Conservation (phyloP, 2,113 vertebrate species). For the Onychorhynchus coronatus region DNA sequence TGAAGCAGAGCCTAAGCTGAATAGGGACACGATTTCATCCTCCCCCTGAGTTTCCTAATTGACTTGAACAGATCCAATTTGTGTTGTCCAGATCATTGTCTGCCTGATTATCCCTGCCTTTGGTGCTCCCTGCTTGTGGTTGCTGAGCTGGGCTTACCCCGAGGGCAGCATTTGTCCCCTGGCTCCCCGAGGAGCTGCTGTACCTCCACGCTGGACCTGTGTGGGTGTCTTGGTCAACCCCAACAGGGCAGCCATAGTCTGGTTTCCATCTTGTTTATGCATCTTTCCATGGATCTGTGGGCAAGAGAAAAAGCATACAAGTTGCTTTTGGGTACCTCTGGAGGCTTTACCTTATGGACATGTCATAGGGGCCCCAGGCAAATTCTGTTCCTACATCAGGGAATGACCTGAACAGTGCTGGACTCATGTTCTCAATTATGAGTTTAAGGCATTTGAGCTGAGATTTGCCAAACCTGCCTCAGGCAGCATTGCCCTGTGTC, state of each 20-base stretch:
- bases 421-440: accelerated
- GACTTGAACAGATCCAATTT: neutral
- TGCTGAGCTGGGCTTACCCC: neutral
- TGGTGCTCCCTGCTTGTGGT: neutral
- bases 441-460: neutral
- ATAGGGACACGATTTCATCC: neutral
- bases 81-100: neutral
- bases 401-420: neutral
- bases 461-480: neutral
- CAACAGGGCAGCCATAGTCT: neutral
- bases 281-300: neutral
- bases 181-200: neutral
- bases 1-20: neutral
- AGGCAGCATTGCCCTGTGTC: neutral
- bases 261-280: neutral
- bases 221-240: neutral
- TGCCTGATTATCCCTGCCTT: neutral
- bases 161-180: neutral
- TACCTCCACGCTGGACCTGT: no score
- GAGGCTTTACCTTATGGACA: neutral
- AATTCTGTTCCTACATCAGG: neutral
- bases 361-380: neutral
- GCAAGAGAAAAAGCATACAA: neutral
- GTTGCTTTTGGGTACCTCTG: neutral
- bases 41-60: neutral